phyloP scores from a whole-genome alignment of 2,888 invertebrate species.

The Acanthococcus lagerstroemiae region DNA sequence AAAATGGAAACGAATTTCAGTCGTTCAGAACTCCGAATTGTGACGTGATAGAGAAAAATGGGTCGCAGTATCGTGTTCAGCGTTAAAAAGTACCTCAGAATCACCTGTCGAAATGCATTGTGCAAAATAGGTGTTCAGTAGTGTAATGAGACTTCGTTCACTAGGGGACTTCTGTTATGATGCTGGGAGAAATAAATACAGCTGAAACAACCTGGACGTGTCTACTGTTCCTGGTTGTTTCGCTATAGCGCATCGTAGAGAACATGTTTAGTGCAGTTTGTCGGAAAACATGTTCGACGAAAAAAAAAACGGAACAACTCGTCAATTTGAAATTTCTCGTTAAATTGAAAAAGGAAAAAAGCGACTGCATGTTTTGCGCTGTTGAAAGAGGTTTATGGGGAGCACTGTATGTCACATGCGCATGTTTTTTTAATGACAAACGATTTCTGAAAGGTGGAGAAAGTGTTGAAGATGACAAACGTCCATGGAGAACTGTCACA shows the following conservation, averaged over 20 bases:
- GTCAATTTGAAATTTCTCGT: too few species aligned
- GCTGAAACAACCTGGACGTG: not conserved
- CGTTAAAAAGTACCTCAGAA: too few species aligned
- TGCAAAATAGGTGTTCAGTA: too few species aligned
- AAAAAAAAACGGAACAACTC: constrained; percentile 13
- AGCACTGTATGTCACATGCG: not conserved
- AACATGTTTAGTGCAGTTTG: too few species aligned
- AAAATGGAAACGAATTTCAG: too few species aligned
- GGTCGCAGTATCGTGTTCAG: too few species aligned
- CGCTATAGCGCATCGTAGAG: not conserved
- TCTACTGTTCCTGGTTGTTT: not conserved
- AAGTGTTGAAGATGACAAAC: not conserved
- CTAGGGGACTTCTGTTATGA: too few species aligned
- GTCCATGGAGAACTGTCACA: not conserved
- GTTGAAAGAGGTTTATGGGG: constrained; percentile 5
- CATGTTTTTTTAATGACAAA: not conserved
- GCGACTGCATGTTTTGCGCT: constrained; percentile 10
- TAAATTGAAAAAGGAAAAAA: constrained; percentile 2
- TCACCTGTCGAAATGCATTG: too few species aligned
- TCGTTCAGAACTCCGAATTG: too few species aligned
- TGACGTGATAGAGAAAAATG: too few species aligned
- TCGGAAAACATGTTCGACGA: constrained; percentile 7
- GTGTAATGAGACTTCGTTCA: not conserved
- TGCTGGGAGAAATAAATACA: too few species aligned
- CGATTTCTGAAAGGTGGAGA: not conserved